A percentile compares a stretch with the other conserved stretches of the same genome.
Evolutionary conservation across 2,113 vertebrate genomes (phyloP).

Genomic region (Anguilla japonica): DNA sequence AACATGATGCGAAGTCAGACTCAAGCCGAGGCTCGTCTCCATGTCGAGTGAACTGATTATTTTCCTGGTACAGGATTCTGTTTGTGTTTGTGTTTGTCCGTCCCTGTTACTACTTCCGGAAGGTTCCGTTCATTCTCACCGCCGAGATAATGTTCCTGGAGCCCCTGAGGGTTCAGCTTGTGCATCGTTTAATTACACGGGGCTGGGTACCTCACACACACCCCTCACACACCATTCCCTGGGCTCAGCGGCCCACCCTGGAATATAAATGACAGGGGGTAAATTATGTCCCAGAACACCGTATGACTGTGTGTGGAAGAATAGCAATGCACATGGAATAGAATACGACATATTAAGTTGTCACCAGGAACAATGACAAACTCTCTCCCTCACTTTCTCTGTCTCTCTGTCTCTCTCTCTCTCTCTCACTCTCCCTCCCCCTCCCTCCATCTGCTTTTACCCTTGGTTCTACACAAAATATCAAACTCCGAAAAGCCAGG

Average conservation of each 20-base stretch:
- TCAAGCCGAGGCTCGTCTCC: background rate
- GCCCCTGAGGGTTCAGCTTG: background rate
- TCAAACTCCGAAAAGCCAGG: slow-evolving; percentile 4
- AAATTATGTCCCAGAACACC: background rate
- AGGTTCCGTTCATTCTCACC: background rate
- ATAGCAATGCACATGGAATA: background rate
- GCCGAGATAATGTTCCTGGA: background rate
- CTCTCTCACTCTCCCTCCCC: too few relatives aligned
- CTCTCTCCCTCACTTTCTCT: too few relatives aligned
- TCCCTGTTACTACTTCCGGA: background rate
- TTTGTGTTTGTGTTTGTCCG: background rate
- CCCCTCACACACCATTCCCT: background rate
- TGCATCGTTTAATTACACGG: background rate
- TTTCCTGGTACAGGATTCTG: background rate
- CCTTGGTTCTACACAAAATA: background rate
- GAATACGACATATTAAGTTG: background rate
- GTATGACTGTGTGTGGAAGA: background rate
- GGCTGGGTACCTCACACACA: background rate
- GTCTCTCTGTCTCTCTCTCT: too few relatives aligned
- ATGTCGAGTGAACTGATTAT: background rate
- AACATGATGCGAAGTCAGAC: background rate
- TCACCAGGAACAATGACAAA: background rate
- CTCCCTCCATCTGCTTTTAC: background rate
- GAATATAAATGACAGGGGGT: background rate
- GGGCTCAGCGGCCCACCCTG: background rate